phyloP scores from a whole-genome alignment of 1,140 invertebrate species.

The Sipha flava region DNA sequence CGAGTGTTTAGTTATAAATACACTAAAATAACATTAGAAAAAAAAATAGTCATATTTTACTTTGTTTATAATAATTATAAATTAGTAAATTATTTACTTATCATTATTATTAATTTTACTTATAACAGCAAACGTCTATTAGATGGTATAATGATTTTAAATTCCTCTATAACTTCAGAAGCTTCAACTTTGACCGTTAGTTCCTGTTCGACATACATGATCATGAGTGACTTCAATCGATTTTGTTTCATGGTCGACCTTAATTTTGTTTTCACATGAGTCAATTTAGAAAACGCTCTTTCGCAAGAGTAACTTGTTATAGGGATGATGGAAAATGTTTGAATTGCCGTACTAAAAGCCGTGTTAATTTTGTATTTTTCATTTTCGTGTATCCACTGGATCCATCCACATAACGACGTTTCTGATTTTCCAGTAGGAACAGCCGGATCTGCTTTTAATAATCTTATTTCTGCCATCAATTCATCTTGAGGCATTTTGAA shows the following conservation, averaged over 20 bases:
- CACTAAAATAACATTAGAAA: too few relatives aligned
- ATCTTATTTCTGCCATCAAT: neutral
- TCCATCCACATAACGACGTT: neutral
- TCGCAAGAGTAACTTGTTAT: neutral
- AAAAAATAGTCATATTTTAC: neutral
- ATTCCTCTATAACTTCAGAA: neutral
- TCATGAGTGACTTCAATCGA: neutral
- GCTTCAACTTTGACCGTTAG: neutral
- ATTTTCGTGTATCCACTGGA: neutral
- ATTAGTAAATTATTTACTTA: too few relatives aligned
- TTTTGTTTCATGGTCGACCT: neutral
- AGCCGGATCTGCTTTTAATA: neutral
- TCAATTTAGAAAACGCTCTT: neutral
- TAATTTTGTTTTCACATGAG: neutral
- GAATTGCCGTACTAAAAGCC: neutral
- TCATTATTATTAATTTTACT: too few relatives aligned
- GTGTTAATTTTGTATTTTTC: neutral
- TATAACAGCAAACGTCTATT: neutral
- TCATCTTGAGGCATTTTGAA: neutral
- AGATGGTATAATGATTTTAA: neutral
- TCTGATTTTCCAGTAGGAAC: neutral
- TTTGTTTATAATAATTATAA: neutral
- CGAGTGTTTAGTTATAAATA: too few relatives aligned
- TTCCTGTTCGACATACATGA: neutral
- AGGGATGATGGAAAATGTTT: neutral